These are phyloP conservation scores for Panagrolaimus sp. DNA, from an alignment of 1,140 invertebrate species.

Conservation along the genomic window DNA sequence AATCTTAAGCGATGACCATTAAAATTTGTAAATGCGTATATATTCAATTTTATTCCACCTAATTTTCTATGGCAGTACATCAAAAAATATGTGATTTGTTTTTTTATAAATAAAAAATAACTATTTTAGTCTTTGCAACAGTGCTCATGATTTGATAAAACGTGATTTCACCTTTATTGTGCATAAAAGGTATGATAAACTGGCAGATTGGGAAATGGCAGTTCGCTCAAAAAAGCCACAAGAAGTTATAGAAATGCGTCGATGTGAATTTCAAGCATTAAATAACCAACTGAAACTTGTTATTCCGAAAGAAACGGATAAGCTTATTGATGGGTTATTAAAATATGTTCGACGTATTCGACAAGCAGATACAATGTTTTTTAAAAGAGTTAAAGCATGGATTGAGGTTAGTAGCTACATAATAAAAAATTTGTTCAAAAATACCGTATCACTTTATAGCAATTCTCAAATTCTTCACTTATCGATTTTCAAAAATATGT, in stretches of 20 bases:
- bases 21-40: too few relatives aligned
- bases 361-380: background rate
- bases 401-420: background rate
- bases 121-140: conserved; percentile 5
- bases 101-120: background rate
- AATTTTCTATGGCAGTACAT: too few relatives aligned
- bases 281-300: conserved; percentile 36
- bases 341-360: background rate
- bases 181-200: conserved; percentile 47
- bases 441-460: background rate
- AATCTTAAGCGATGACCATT: too few relatives aligned
- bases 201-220: conserved; percentile 44
- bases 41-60: too few relatives aligned
- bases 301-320: conserved; percentile 11
- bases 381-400: conserved; percentile 1
- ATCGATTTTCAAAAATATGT: background rate
- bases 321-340: background rate
- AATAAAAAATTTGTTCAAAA: background rate
- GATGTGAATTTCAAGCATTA: conserved; percentile 38
- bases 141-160: conserved; percentile 2
- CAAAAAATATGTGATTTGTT: too few relatives aligned
- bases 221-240: conserved; percentile 20
- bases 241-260: conserved; percentile 35
- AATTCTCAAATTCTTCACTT: background rate
- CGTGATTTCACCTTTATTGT: conserved; percentile 25